Conservation (phyloP, 2,797 vertebrate species). For the Arnoldichthys spilopterus region DNA sequence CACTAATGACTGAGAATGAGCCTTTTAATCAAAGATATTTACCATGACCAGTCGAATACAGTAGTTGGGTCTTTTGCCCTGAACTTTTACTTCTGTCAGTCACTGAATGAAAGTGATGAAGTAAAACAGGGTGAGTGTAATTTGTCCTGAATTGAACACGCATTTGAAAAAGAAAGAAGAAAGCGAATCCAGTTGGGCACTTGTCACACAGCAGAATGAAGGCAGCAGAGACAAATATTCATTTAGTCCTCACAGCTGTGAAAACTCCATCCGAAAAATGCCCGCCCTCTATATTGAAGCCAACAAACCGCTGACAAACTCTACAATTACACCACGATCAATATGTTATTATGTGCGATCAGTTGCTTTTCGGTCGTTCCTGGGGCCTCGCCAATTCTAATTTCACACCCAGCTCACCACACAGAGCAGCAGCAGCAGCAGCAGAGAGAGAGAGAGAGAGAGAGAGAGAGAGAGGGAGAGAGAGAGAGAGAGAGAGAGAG, state of each 20-base stretch:
- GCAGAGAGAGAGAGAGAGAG: slow-evolving; percentile 38
- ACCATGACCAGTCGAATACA: too few species aligned
- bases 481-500: background rate
- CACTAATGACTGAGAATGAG: too few species aligned
- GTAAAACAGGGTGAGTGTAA: background rate
- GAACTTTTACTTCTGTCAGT: background rate
- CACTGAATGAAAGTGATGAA: slow-evolving; percentile 23
- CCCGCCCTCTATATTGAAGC: slow-evolving; percentile 48
- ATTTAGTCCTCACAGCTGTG: slow-evolving; percentile 55
- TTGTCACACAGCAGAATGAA: slow-evolving; percentile 10
- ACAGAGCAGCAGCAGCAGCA: slow-evolving; percentile 15
- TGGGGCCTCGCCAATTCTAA: slow-evolving; percentile 60
- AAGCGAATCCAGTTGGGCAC: background rate
- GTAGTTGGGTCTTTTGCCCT: too few species aligned
- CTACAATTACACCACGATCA: slow-evolving; percentile 63
- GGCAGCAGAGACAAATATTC: slow-evolving; percentile 30
- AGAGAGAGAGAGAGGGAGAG: background rate
- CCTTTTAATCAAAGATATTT: too few species aligned
- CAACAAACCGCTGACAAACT: slow-evolving; percentile 62
- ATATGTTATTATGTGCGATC: slow-evolving; percentile 68
- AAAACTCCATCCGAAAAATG: slow-evolving; percentile 50
- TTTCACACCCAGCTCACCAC: slow-evolving; percentile 62
- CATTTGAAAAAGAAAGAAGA: background rate
- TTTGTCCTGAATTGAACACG: background rate
- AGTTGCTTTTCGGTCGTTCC: slow-evolving; percentile 63